Evolutionary conservation across 1,140 invertebrate species (phyloP), one percentile per base, ranked within the genome.

Genomic region (Euura lappo): DNA sequence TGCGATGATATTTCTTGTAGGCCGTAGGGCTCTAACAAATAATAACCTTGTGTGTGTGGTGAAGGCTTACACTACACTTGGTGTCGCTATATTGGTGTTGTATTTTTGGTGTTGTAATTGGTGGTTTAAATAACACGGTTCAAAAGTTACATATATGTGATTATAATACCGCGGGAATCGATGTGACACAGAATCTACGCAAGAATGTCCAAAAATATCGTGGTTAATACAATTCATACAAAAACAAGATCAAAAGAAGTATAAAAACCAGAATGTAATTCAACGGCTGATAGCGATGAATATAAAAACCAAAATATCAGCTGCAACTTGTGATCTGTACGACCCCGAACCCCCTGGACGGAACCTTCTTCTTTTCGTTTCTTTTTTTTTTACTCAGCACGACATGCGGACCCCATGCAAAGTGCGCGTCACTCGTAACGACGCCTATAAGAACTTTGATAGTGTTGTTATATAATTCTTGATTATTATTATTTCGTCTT

Each of bases 31-130:
- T 80, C 75, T 77, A 83, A 79, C 77, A 77, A 85, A 82, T 82
- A 85, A 82, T 81, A 86, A 86, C 82, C 82, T 86, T 86, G 84
- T 86, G 84, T 86, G 84, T 86, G 85, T 86, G 85, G 81, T 84
- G 79, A 85, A 83, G 81, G 86, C 86, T 88, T 87, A 86, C 84
- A 86, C 84, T 87, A 86, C 84, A 85, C 84, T 87, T 87, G 86
- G 83, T 88, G 86, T 87, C 85, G 86, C 85, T 87, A n/a, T 60
- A 86, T 87, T 87, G 85, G 82, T 87, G 85, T 86, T 86, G 83
- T 85, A 85, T 85, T 87, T 71, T 87, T 86, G 82, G 81, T 88
- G 85, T 86, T 87, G 84, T 86, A 84, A 76, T 77, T 87, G 82
- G 77, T 70, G 47, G 11, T 73, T 73, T 65, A 8, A 45, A 70